Base-by-base conservation (phyloP, 92 coral and sea anemone genomes). In the Phymanthus crucifer region DNA sequence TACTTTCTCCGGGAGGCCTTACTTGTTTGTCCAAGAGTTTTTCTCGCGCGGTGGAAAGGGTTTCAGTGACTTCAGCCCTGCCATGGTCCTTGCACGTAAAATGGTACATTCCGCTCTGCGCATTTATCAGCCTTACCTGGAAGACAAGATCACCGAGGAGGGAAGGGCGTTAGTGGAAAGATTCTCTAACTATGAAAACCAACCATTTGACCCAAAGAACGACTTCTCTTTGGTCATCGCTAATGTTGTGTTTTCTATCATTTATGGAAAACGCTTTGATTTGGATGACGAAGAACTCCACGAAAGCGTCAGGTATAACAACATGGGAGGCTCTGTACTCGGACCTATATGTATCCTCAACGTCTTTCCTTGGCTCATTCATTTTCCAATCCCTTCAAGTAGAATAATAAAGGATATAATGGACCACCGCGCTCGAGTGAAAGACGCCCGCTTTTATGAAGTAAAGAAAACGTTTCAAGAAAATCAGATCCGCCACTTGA, bases 1-100 rank as follows among this genome's bases (percentile, higher is more conserved):
- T 40, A 90, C 80, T 34, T 94, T 91, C 72, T 84, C 97, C 5
- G 98, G 94, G 0, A 75, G 98, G 74, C 94, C 98, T 16, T 73
- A 70, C 23, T 80, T 88, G 73, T 76, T 89, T 31, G 86, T 81
- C 24, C 92, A 89, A 2, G 66, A 81, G 35, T 43, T 66, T 17
- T 85, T 88, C 67, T 78, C 92, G 6, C 77, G 88, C 16, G 83
- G 88, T 13, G 56, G 79, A 16, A 85, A 86, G 40, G 92, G 78
- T 2, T 94, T 91, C 76, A 82, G 83, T 27, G 89, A 88, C n/a
- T 77, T 82, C 72, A 81, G 72, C 33, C 84, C 87, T 68, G 47
- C 78, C 32, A 72, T 83, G 90, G 33, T 78, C 66, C 47, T 56
- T 24, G 80, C 38, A 21, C 88, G 93, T 45, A 89, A 89, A 74